Conservation (phyloP, 2,113 vertebrate species). For the Poeciliopsis prolifica region DNA sequence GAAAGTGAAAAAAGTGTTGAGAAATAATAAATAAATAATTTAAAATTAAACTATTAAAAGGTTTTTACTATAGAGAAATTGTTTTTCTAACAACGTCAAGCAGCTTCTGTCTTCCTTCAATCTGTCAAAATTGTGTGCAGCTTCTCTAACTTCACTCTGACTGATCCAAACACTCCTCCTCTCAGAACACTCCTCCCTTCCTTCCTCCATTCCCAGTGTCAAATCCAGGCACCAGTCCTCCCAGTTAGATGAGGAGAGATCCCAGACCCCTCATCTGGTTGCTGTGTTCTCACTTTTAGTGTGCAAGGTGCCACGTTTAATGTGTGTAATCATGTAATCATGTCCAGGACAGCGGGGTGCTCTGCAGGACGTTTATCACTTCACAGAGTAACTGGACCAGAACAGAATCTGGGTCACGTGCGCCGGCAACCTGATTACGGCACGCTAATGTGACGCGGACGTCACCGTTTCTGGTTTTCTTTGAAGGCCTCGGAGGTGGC, state of each 20-base stretch:
- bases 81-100: background rate
- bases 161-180: slow-evolving; percentile 41
- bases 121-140: slow-evolving; percentile 26
- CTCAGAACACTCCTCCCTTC: slow-evolving; percentile 46
- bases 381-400: slow-evolving; percentile 62
- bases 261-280: slow-evolving; percentile 22
- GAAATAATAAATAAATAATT: no score
- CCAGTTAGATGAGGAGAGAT: slow-evolving; percentile 22
- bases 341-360: slow-evolving; percentile 30
- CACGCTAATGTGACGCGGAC: slow-evolving; percentile 47
- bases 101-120: slow-evolving; percentile 17
- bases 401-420: slow-evolving; percentile 40
- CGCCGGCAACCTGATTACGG: slow-evolving; percentile 32
- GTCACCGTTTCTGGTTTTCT: slow-evolving; percentile 8
- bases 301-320: background rate
- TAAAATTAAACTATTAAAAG: no score
- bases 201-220: slow-evolving; percentile 38
- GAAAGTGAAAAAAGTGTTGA: background rate
- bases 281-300: slow-evolving; percentile 6
- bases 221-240: slow-evolving; percentile 29
- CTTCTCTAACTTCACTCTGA: slow-evolving; percentile 52
- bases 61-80: background rate
- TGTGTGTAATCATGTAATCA: slow-evolving; percentile 27
- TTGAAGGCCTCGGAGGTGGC: slow-evolving; percentile 9
- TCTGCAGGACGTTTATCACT: slow-evolving; percentile 59